phyloP scores from a whole-genome alignment of 2,888 invertebrate species.

The Autographa gamma region DNA sequence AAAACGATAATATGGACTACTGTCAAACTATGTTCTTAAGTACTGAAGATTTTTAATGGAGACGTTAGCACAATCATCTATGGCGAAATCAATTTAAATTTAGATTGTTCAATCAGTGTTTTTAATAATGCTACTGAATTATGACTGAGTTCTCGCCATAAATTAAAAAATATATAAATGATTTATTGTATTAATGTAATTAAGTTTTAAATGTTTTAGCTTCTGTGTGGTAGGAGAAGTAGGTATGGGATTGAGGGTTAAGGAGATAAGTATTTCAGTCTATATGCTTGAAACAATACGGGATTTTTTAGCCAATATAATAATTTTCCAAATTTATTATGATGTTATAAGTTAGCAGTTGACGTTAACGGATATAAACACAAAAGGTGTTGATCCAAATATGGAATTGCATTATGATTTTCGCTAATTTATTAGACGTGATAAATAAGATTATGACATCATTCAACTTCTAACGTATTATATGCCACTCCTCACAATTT shows the following conservation, averaged over 20 bases:
- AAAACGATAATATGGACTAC: constrained; percentile 68
- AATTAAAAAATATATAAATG: constrained; percentile 47
- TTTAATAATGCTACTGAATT: constrained; percentile 53
- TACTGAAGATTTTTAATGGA: constrained; percentile 36
- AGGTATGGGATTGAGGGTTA: background rate
- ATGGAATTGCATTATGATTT: constrained; percentile 47
- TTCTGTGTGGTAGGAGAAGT: constrained; percentile 16
- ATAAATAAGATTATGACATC: constrained; percentile 45
- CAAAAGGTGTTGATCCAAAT: constrained; percentile 37
- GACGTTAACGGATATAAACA: constrained; percentile 5
- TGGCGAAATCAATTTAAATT: constrained; percentile 49
- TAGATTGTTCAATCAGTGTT: constrained; percentile 46
- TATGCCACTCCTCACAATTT: constrained; percentile 48
- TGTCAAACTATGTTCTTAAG: constrained; percentile 59
- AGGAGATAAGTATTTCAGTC: background rate
- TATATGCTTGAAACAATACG: background rate
- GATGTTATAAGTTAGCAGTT: background rate
- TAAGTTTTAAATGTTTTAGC: constrained; percentile 35
- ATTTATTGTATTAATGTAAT: constrained; percentile 44
- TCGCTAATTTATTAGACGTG: constrained; percentile 46
- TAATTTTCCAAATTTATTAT: background rate
- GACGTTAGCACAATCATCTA: constrained; percentile 35
- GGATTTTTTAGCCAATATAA: background rate
- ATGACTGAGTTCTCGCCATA: constrained; percentile 42
- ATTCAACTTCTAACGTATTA: constrained; percentile 34